A percentile compares a stretch with the other conserved stretches of the same genome.
Conservation (phyloP, 2,888 invertebrate species). For the Nephrotoma appendiculata region DNA sequence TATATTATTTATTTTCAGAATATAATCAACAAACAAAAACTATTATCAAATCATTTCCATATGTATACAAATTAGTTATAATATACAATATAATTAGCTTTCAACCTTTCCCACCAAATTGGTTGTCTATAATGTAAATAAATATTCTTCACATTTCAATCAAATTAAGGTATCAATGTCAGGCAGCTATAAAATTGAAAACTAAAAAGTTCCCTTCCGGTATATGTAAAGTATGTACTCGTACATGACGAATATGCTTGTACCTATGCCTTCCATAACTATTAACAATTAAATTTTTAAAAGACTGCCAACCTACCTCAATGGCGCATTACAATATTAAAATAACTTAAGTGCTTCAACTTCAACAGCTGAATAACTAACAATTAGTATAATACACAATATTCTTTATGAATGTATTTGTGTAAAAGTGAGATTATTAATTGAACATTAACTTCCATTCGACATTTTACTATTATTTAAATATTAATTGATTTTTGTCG, state of each 20-base stretch:
- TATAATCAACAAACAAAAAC: not conserved
- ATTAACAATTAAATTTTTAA: not conserved
- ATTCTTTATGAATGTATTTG: not conserved
- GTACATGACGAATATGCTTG: not conserved
- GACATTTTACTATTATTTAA: not conserved
- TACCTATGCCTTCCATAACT: not conserved
- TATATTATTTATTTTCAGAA: not conserved
- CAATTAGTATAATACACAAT: not conserved
- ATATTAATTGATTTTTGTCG: not conserved
- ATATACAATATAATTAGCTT: not conserved
- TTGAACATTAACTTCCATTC: not conserved
- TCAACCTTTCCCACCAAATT: not conserved
- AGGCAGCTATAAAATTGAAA: not conserved
- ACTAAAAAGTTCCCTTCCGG: not conserved
- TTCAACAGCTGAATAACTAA: not conserved
- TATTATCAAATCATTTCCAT: not conserved
- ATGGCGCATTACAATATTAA: not conserved
- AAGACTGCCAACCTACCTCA: not conserved
- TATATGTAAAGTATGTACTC: not conserved
- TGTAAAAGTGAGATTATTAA: not conserved
- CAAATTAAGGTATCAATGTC: not conserved
- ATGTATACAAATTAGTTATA: not conserved
- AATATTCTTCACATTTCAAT: not conserved
- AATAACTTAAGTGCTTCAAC: too few relatives aligned
- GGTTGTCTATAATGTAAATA: not conserved